Base-by-base conservation (phyloP, 2,888 invertebrate species). In the Watsonalla cultraria region DNA sequence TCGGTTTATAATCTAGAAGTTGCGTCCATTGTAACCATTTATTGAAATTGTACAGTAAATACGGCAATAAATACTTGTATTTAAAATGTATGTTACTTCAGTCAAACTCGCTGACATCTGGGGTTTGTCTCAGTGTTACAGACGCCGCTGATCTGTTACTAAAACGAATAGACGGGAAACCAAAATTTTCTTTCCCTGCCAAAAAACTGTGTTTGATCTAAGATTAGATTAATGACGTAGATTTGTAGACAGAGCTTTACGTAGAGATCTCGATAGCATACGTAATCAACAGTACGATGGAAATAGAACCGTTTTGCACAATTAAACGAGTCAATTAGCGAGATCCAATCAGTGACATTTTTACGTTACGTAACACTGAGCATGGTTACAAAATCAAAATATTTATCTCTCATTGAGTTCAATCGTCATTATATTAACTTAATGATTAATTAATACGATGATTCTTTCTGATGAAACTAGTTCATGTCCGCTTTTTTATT, bases 171-270 rank as follows among this genome's bases (percentile, higher is more conserved):
- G 61, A 70, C 64, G 66, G 64, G 54, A 67, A 71, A 74, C 61
- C 60, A 59, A 72, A 74, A 70, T 69, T 65, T 55, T 69, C 70
- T 72, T 75, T 74, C 69, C 63, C 68, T 66, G 63, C 70, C 72
- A 74, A 79, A 81, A 35, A 75, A 64, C 67, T 61, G 58, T 59
- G 64, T 72, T 75, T 72, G 69, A 71, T 76, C 76, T 70, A 66
- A 76, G 68, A 76, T 76, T 74, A 77, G 72, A 76, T 71, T 68
- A 65, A 70, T 64, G 63, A 68, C 59, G 56, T 51, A 60, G 56
- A 54, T 52, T 58, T 56, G 54, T 59, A 61, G 53, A 52, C 45
- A 50, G 54, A 58, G 52, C 52, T 47, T 47, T 58, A 51, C 39
- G 50, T 47, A 49, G 54, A 49, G 53, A 51, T 55, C 35, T 52